Evolutionary conservation across 2,113 vertebrate genomes (phyloP).

Genomic region (Melanocharis versteri): DNA sequence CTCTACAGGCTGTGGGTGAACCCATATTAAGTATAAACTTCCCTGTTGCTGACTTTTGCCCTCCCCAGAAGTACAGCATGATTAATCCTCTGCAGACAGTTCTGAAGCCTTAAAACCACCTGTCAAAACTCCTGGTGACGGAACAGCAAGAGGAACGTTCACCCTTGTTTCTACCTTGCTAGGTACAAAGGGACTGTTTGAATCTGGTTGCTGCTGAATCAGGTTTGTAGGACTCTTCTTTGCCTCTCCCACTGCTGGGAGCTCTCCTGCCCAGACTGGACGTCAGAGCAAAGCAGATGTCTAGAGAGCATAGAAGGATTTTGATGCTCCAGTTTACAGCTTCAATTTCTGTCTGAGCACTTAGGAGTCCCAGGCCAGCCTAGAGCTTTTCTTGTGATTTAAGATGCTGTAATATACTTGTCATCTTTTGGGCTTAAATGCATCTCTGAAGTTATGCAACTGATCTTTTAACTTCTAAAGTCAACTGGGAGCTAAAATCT

Average conservation of each 20-base stretch:
- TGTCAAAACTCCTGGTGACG: background rate
- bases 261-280: background rate
- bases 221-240: rapidly evolving
- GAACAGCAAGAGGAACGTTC: background rate
- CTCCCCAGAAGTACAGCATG: background rate
- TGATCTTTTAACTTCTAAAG: conserved; percentile 45
- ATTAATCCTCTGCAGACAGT: background rate
- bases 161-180: background rate
- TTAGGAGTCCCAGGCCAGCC: background rate
- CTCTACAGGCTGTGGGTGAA: background rate
- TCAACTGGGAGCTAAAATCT: conserved; percentile 23
- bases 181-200: background rate
- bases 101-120: background rate
- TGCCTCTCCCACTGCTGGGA: rapidly evolving
- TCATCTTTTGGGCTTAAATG: conserved; percentile 14
- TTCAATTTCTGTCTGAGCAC: conserved; percentile 50
- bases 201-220: background rate
- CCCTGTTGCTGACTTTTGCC: background rate
- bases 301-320: background rate
- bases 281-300: background rate
- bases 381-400: conserved; percentile 33
- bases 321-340: background rate
- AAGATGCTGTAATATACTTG: conserved; percentile 14
- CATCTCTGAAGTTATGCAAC: conserved; percentile 28
- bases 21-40: background rate